phyloP scores from a whole-genome alignment of 2,797 vertebrate genomes.

The Galagoides demidoff region DNA sequence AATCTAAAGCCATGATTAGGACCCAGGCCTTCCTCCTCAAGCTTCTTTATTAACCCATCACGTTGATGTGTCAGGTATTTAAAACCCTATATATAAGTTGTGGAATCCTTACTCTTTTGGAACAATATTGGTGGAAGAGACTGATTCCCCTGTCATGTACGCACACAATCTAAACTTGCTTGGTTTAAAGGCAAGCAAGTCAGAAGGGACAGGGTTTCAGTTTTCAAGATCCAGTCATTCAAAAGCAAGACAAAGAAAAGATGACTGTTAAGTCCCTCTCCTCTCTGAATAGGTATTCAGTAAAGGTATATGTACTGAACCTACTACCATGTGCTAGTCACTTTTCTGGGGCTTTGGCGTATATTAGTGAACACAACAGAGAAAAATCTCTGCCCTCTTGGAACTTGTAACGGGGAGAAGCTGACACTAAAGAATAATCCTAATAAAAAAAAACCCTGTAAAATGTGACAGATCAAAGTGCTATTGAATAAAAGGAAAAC shows the following conservation, averaged over 20 bases:
- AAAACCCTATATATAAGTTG: not conserved
- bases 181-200: not conserved
- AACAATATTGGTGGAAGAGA: not conserved
- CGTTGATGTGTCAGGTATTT: not conserved
- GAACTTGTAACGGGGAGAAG: not conserved
- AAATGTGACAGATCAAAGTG: not conserved
- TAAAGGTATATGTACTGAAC: not conserved
- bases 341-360: not conserved
- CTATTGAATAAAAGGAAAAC: not conserved
- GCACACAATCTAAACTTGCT: fast-evolving
- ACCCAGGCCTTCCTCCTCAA: fast-evolving
- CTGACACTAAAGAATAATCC: not conserved
- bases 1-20: not conserved
- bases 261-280: fast-evolving
- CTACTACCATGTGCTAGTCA: not conserved
- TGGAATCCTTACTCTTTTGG: not conserved
- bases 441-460: not conserved
- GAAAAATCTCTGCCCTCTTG: not conserved
- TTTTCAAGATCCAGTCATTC: not conserved
- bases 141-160: not conserved
- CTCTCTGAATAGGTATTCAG: not conserved
- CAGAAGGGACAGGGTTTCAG: not conserved
- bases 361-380: not conserved
- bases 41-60: not conserved
- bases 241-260: not conserved